phyloP scores from a whole-genome alignment of 1,140 invertebrate genomes.

The Magallana angulata region DNA sequence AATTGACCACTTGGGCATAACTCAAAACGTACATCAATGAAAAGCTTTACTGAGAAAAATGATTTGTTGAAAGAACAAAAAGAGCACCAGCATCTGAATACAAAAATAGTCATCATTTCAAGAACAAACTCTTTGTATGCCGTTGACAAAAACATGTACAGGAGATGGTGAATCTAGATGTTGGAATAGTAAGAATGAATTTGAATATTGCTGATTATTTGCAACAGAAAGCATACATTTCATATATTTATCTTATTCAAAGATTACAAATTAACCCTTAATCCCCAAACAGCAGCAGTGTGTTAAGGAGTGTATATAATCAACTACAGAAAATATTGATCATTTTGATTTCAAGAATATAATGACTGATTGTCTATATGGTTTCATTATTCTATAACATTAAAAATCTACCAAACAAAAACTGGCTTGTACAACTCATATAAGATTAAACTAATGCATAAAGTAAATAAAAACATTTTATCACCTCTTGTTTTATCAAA shows the following conservation, averaged over 20 bases:
- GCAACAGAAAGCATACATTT: not conserved
- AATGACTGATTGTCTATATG: constrained; percentile 28
- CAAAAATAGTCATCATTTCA: constrained; percentile 14
- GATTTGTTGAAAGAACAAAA: constrained; percentile 8
- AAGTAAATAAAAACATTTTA: not conserved
- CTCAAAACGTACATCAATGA: not conserved
- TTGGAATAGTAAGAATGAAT: not conserved
- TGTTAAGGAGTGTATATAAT: not conserved
- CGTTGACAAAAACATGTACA: not conserved
- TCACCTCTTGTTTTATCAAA: not conserved
- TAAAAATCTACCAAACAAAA: constrained; percentile 15
- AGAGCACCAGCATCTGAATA: constrained; percentile 29
- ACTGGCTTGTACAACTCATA: constrained; percentile 23
- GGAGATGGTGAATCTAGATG: not conserved
- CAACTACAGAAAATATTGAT: not conserved
- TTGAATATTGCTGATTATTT: constrained; percentile 16
- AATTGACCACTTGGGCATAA: not conserved
- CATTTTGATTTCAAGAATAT: constrained; percentile 14
- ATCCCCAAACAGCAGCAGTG: not conserved
- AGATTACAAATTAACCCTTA: constrained; percentile 5
- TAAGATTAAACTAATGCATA: constrained; percentile 11
- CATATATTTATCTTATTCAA: not conserved
- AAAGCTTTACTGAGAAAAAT: not conserved
- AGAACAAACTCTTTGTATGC: not conserved
- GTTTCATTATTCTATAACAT: not conserved